phyloP scores from a whole-genome alignment of 2,888 invertebrate species.

The Drosophila gaucha region DNA sequence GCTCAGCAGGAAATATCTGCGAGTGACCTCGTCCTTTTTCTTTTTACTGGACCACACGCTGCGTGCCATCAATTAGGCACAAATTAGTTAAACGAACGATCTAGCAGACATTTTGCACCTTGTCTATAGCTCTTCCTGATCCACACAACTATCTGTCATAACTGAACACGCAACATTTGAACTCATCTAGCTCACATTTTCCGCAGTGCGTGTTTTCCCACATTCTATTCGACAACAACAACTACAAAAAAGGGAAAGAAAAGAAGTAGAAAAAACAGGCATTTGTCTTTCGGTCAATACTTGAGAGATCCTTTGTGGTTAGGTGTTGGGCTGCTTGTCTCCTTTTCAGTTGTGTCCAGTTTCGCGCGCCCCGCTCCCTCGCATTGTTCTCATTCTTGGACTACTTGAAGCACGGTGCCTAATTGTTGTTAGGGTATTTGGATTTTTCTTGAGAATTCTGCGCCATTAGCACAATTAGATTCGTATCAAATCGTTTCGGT shows the following conservation, averaged over 20 bases:
- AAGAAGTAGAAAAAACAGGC: conserved; percentile 1
- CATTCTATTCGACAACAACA: conserved; percentile 10
- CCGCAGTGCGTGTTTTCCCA: conserved; percentile 47
- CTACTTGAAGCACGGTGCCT: conserved; percentile 43
- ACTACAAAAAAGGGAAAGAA: background rate
- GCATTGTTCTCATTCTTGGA: conserved; percentile 38
- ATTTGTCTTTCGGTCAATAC: conserved; percentile 33
- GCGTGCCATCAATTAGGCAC: conserved; percentile 62
- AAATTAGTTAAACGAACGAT: conserved; percentile 56
- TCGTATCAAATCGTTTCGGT: conserved; percentile 77
- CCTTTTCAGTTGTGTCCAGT: conserved; percentile 36
- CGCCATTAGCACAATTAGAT: conserved; percentile 81
- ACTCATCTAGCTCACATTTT: conserved; percentile 2
- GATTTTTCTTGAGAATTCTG: conserved; percentile 69
- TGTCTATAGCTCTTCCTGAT: background rate
- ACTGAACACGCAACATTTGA: conserved; percentile 35
- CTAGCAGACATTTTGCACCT: conserved; percentile 47
- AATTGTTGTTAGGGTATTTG: conserved; percentile 58
- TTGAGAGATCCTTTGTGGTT: conserved; percentile 42
- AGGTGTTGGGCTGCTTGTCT: conserved; percentile 30
- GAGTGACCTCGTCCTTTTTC: conserved; percentile 44
- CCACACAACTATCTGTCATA: conserved; percentile 31
- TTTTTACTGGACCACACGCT: conserved; percentile 50
- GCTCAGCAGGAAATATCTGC: conserved; percentile 4
- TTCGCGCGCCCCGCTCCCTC: conserved; percentile 39